Percentiles rank a stretch among this genome's conserved stretches.
These are phyloP conservation scores for Hypocryptadius cinnamomeus DNA, from an alignment of 2,113 vertebrate species.

Conservation along the genomic window DNA sequence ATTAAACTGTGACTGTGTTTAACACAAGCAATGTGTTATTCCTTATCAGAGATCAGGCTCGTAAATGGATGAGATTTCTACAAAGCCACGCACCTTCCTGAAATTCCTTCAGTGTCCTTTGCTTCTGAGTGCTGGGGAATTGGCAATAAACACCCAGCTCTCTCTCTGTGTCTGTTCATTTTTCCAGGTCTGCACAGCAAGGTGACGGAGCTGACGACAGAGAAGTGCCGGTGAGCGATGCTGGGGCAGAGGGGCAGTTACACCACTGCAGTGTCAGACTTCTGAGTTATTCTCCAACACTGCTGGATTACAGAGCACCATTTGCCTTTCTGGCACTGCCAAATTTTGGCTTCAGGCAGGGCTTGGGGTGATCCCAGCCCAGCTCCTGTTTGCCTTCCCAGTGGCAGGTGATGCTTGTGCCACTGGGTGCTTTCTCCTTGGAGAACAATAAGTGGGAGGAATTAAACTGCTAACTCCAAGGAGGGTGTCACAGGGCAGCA, in stretches of 20 bases:
- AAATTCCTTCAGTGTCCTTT: background rate
- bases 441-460: background rate
- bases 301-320: background rate
- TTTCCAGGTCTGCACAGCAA: slow-evolving; percentile 83
- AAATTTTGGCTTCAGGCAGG: background rate
- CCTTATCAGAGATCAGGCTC: background rate
- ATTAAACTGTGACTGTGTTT: background rate
- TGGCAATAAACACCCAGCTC: background rate
- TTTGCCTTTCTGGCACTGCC: background rate
- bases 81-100: background rate
- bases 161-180: background rate
- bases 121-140: background rate
- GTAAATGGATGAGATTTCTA: background rate
- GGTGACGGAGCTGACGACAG: slow-evolving; percentile 84
- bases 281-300: background rate
- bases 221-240: slow-evolving; percentile 85
- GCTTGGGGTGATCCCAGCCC: background rate
- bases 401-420: background rate
- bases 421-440: fast-evolving
- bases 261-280: background rate
- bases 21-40: background rate
- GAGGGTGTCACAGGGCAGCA: background rate
- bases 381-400: background rate
- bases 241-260: fast-evolving
- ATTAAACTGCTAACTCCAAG: background rate